Conservation (phyloP, 2,113 vertebrate genomes). For the Rattus rattus region DNA sequence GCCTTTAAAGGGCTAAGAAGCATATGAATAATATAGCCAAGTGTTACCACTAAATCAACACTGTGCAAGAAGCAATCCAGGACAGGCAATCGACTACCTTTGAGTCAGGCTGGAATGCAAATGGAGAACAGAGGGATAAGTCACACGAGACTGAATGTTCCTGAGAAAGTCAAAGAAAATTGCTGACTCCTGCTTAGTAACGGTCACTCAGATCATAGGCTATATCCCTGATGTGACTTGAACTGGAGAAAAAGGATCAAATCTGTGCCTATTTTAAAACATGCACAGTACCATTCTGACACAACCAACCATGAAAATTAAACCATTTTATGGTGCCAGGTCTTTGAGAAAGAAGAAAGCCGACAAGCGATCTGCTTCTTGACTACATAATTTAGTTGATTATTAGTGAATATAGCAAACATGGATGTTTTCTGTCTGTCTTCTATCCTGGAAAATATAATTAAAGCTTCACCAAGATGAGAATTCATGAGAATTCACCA, state of each 20-base stretch:
- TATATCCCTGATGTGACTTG: constrained; percentile 14
- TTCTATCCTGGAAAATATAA: background rate
- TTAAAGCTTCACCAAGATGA: background rate
- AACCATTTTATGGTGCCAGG: background rate
- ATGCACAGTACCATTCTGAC: background rate
- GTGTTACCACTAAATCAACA: constrained; percentile 49
- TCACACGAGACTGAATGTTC: constrained; percentile 51
- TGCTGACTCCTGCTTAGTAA: background rate
- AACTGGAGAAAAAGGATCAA: background rate
- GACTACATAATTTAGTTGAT: background rate
- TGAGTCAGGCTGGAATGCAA: constrained; percentile 40
- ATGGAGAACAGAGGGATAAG: constrained; percentile 66
- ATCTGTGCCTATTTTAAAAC: background rate
- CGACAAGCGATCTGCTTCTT: background rate
- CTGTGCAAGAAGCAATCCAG: background rate
- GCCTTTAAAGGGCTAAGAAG: background rate
- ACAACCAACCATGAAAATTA: background rate
- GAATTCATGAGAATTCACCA: background rate
- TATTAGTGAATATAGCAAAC: background rate
- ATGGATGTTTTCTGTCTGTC: background rate
- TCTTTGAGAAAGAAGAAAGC: background rate
- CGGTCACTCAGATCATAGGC: background rate
- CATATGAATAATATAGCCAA: constrained; percentile 56
- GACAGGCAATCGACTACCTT: constrained; percentile 49
- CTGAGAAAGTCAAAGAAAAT: constrained; percentile 27